Conservation (phyloP, 2,888 invertebrate genomes). For the Malacosoma neustria region DNA sequence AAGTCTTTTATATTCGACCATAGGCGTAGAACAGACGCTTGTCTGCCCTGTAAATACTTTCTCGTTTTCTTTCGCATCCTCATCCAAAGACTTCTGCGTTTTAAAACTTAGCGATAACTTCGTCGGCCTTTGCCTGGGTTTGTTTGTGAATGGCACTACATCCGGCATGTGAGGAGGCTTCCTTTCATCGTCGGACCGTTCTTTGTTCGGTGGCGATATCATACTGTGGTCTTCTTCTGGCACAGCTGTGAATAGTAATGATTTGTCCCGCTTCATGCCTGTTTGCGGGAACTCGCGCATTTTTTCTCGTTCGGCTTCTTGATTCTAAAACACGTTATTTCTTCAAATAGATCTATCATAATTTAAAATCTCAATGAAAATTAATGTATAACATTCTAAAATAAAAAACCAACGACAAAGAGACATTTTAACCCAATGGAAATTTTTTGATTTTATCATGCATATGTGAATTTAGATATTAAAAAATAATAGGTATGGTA, state of each 20-base stretch:
- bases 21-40: constrained; percentile 85
- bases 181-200: constrained; percentile 26
- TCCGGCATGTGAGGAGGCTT: constrained; percentile 58
- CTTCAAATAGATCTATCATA: too few relatives aligned
- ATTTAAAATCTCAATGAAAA: too few relatives aligned
- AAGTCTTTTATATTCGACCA: constrained; percentile 84
- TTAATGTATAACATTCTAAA: too few relatives aligned
- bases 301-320: constrained; percentile 64
- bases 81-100: constrained; percentile 71
- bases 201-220: constrained; percentile 59
- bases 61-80: constrained; percentile 68
- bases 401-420: too few relatives aligned
- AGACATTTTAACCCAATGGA: too few relatives aligned
- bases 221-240: constrained; percentile 82
- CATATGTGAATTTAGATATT: too few relatives aligned
- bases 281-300: constrained; percentile 58
- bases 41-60: constrained; percentile 79
- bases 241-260: constrained; percentile 87
- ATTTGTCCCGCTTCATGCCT: constrained; percentile 85
- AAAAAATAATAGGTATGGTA: too few relatives aligned
- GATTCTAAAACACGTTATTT: too few relatives aligned
- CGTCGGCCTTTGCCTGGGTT: constrained; percentile 67
- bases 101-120: constrained; percentile 76
- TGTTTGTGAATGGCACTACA: constrained; percentile 67
- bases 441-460: too few relatives aligned